Evolutionary conservation across 2,888 invertebrate genomes (phyloP).

Genomic region (Baccha elongata): DNA sequence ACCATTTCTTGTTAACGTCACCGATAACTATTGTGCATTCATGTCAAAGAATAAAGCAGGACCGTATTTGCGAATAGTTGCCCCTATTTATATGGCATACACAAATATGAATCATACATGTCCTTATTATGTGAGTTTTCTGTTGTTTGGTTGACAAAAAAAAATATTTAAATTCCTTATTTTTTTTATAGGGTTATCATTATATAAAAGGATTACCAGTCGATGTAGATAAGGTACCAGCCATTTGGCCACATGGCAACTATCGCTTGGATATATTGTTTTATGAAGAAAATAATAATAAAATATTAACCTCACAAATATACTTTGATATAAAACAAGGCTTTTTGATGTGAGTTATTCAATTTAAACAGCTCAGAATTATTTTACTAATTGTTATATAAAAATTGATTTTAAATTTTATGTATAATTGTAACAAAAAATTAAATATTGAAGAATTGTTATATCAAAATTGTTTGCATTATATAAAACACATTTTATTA

Average conservation of each 20-base stretch:
- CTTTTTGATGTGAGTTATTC: no score
- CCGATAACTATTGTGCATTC: constrained; percentile 5
- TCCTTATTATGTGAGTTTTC: constrained; percentile 10
- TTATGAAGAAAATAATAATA: not conserved
- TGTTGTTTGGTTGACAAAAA: not conserved
- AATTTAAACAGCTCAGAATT: no score
- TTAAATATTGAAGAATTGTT: no score
- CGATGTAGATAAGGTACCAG: not conserved
- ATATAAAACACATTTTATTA: no score
- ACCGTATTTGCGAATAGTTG: not conserved
- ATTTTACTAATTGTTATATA: no score
- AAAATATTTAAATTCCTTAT: not conserved
- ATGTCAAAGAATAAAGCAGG: not conserved
- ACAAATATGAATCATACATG: constrained; percentile 17
- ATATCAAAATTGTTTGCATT: no score
- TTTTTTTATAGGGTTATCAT: not conserved
- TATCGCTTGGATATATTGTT: not conserved
- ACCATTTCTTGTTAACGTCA: not conserved
- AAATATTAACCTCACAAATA: not conserved
- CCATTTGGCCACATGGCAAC: not conserved
- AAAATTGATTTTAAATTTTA: no score
- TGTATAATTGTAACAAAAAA: no score
- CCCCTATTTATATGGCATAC: not conserved
- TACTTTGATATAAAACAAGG: not conserved
- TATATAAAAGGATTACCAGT: not conserved